phyloP scores from a whole-genome alignment of 2,113 vertebrate genomes.

The Pteropus alecto region DNA sequence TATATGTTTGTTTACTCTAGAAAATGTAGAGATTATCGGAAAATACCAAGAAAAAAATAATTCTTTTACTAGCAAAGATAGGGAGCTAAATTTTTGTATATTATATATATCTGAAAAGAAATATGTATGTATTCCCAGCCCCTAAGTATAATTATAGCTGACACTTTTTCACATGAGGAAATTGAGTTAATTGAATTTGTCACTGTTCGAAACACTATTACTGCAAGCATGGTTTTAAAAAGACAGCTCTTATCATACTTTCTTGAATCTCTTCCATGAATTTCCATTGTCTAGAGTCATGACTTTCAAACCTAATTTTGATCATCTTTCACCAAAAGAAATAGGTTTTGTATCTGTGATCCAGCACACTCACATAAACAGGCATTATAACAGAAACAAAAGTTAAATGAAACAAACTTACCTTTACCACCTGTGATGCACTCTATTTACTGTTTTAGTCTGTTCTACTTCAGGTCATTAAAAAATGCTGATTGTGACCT shows the following conservation, averaged over 20 bases:
- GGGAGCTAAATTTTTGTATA: background rate
- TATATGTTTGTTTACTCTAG: background rate
- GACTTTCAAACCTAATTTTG: conserved; percentile 6
- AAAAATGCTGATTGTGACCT: background rate
- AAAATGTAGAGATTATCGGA: background rate
- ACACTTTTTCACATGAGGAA: background rate
- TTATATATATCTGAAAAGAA: background rate
- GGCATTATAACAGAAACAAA: background rate
- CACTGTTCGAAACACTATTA: background rate
- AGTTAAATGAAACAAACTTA: background rate
- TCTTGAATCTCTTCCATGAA: background rate
- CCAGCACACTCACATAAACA: background rate
- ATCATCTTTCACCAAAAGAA: background rate
- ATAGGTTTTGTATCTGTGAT: background rate
- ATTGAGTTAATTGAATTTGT: background rate
- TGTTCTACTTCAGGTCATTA: background rate
- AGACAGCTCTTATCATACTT: background rate
- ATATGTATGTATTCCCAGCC: background rate
- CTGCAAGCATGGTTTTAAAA: background rate
- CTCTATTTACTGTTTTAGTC: background rate
- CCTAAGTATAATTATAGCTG: background rate
- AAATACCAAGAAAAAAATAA: background rate
- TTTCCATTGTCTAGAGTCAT: background rate
- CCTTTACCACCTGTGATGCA: background rate
- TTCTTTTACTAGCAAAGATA: background rate